phyloP scores from a whole-genome alignment of 2,888 invertebrate genomes.

The Sialis fuliginosa region DNA sequence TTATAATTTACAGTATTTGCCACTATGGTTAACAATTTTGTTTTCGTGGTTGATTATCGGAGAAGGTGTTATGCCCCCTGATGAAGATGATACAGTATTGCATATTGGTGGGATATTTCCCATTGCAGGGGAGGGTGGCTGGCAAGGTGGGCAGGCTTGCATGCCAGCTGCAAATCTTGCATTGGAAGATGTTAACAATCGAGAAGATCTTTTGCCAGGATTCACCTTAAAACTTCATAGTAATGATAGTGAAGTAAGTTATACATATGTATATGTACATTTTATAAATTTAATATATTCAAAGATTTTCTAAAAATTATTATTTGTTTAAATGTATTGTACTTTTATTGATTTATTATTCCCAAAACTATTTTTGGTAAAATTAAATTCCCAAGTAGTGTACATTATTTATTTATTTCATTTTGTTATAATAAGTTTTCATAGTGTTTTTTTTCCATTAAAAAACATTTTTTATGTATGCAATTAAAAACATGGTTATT shows the following conservation, averaged over 20 bases:
- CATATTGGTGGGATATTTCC: conserved; percentile 98
- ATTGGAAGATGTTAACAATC: conserved; percentile 85
- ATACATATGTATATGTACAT: no score
- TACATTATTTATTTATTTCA: no score
- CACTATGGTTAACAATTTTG: conserved; percentile 22
- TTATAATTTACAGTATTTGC: conserved; percentile 20
- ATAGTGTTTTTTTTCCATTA: no score
- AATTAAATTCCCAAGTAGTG: no score
- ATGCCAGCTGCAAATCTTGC: conserved; percentile 95
- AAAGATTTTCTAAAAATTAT: background rate
- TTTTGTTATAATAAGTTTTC: no score
- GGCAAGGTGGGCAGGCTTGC: conserved; percentile 98
- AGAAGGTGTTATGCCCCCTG: conserved; percentile 11
- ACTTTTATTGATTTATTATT: no score
- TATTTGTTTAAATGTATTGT: background rate
- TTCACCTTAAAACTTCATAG: conserved; percentile 81
- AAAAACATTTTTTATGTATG: no score
- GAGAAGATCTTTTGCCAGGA: conserved; percentile 74
- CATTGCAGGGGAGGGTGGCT: conserved; percentile 87
- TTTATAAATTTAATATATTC: background rate
- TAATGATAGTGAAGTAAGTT: conserved; percentile 87
- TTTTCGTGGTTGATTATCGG: conserved; percentile 9
- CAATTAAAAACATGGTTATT: no score
- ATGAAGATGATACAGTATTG: conserved; percentile 49
- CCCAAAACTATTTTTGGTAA: no score